Conservation (phyloP, 1,140 invertebrate genomes). For the Pseudomyrmex cubaensis region DNA sequence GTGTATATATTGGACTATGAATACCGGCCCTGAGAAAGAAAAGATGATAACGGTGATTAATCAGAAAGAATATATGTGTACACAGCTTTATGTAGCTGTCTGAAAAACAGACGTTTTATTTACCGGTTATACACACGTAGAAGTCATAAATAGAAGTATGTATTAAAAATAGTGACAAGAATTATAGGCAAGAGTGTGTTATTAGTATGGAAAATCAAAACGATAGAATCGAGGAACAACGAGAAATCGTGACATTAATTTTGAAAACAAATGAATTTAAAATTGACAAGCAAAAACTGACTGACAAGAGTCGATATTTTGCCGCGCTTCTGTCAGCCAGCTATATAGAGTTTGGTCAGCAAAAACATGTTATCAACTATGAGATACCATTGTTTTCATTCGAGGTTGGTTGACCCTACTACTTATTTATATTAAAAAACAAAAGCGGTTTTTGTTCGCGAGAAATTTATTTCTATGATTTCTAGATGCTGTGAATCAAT, state of each 20-base stretch:
- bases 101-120: no score
- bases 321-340: slow-evolving; percentile 67
- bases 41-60: no score
- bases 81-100: no score
- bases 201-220: not conserved
- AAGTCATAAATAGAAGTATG: no score
- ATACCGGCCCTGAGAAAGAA: no score
- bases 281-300: slow-evolving; percentile 64
- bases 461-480: not conserved
- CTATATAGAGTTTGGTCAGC: slow-evolving; percentile 62
- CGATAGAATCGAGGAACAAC: no score
- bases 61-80: no score
- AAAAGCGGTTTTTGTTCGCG: not conserved
- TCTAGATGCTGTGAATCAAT: no score
- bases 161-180: not conserved
- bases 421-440: slow-evolving; percentile 5
- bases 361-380: slow-evolving; percentile 73
- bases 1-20: no score
- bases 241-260: slow-evolving; percentile 47
- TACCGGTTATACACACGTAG: no score
- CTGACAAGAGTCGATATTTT: slow-evolving; percentile 70
- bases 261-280: slow-evolving; percentile 41
- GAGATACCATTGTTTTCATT: slow-evolving; percentile 61
- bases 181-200: not conserved
- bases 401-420: slow-evolving; percentile 62